Evolutionary conservation across 2,888 invertebrate species (phyloP).

Genomic region (Cylloceria caligata): DNA sequence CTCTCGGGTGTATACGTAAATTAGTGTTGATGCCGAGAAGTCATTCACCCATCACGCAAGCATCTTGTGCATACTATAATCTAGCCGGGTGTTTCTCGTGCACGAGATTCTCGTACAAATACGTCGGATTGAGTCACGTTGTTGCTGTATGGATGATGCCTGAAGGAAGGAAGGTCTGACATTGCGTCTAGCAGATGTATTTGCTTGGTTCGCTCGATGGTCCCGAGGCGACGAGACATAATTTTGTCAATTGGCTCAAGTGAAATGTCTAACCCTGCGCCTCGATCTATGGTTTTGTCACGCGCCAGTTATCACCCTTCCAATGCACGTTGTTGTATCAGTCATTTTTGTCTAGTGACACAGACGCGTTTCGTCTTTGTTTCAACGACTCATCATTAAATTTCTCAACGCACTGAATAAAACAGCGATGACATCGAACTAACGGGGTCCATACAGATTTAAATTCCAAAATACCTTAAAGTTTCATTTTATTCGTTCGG

Average conservation of each 20-base stretch:
- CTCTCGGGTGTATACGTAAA: slow-evolving; percentile 67
- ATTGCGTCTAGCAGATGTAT: slow-evolving; percentile 36
- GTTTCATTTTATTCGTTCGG: background rate
- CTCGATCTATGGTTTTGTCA: slow-evolving; percentile 65
- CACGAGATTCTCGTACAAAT: slow-evolving; percentile 25
- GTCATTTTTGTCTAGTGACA: background rate
- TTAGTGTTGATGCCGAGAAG: slow-evolving; percentile 71
- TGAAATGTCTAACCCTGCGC: slow-evolving; percentile 71
- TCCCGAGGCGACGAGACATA: slow-evolving; percentile 54
- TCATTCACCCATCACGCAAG: slow-evolving; percentile 78
- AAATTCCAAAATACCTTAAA: background rate
- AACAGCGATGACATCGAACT: background rate
- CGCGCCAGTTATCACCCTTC: slow-evolving; percentile 58
- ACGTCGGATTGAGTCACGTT: slow-evolving; percentile 19
- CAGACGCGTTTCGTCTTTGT: background rate
- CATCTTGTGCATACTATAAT: slow-evolving; percentile 6
- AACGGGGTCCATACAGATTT: background rate
- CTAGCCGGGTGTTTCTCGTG: background rate
- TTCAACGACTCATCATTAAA: background rate
- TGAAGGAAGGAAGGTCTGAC: slow-evolving; percentile 9
- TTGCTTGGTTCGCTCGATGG: slow-evolving; percentile 29
- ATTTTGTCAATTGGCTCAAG: slow-evolving; percentile 76
- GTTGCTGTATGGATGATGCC: background rate
- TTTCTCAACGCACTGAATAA: slow-evolving; percentile 1
- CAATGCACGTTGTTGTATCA: slow-evolving; percentile 4